A percentile compares a stretch with the other conserved stretches of the same genome.
Evolutionary conservation across 2,113 vertebrate genomes (phyloP).

Genomic region (Oxyruncus cristatus): DNA sequence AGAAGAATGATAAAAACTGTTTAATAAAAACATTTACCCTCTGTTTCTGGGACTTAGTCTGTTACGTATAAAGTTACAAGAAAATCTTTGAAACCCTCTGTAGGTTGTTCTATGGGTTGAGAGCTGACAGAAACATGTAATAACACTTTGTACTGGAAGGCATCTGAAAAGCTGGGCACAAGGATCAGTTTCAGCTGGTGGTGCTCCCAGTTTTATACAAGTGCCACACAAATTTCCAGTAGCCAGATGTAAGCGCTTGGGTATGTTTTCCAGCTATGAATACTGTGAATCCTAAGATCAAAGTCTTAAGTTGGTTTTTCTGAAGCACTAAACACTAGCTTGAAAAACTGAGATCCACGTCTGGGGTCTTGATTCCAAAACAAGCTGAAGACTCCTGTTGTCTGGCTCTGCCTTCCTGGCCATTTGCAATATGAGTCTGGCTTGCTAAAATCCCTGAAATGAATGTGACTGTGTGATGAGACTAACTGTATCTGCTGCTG

Average conservation of each 20-base stretch:
- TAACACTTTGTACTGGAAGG: background rate
- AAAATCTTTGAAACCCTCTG: background rate
- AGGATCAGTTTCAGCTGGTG: background rate
- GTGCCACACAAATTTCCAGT: background rate
- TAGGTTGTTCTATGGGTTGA: background rate
- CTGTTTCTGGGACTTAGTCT: background rate
- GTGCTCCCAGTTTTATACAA: background rate
- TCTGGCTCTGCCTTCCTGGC: background rate
- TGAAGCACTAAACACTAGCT: background rate
- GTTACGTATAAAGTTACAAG: background rate
- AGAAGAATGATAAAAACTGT: background rate
- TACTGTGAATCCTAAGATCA: background rate
- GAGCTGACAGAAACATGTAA: background rate
- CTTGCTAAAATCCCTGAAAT: background rate
- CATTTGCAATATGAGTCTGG: background rate
- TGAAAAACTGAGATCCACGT: background rate
- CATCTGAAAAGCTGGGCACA: background rate
- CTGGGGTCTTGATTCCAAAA: background rate
- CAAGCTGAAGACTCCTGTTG: background rate
- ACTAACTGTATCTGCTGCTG: background rate
- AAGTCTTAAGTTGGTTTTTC: background rate
- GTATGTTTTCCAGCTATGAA: background rate
- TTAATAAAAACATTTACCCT: conserved; percentile 16
- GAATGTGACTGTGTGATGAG: background rate
- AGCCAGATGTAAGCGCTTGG: background rate